Conservation (phyloP, 1,140 invertebrate species). For the Carposina sasakii region DNA sequence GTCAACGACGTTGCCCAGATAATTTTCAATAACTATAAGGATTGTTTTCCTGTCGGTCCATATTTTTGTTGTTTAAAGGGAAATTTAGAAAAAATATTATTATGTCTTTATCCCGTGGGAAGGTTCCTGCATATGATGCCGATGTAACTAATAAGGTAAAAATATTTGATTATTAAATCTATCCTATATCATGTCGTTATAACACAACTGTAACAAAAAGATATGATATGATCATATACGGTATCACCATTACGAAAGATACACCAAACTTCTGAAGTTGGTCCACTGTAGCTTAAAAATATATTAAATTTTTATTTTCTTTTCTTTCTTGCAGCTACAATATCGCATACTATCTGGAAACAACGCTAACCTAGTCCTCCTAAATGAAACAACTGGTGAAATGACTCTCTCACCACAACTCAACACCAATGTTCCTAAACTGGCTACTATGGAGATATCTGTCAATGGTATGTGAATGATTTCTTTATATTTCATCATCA, state of each 20-base stretch:
- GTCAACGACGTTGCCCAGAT: slow-evolving; percentile 82
- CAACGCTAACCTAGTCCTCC: slow-evolving; percentile 89
- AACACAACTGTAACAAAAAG: too few relatives aligned
- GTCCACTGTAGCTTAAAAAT: too few relatives aligned
- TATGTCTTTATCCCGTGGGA: too few relatives aligned
- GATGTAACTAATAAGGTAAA: slow-evolving; percentile 92
- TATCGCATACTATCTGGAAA: slow-evolving; percentile 93
- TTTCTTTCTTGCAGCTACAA: slow-evolving; percentile 68
- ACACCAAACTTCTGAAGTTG: too few relatives aligned
- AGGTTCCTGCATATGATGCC: slow-evolving; percentile 93
- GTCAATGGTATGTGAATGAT: slow-evolving; percentile 84
- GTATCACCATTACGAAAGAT: too few relatives aligned
- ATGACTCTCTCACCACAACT: slow-evolving; percentile 92
- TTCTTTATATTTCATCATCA: too few relatives aligned
- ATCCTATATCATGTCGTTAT: too few relatives aligned
- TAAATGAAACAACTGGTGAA: slow-evolving; percentile 89
- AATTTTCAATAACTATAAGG: slow-evolving; percentile 96
- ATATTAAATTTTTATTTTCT: too few relatives aligned
- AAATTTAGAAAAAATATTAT: too few relatives aligned
- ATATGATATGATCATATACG: too few relatives aligned
- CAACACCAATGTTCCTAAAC: slow-evolving; percentile 96
- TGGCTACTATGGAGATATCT: slow-evolving; percentile 94
- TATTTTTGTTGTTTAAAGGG: slow-evolving; percentile 74
- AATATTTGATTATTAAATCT: too few relatives aligned
- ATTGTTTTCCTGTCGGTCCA: slow-evolving; percentile 91